phyloP scores from a whole-genome alignment of 1,140 invertebrate genomes.

The Lepidostoma basale region DNA sequence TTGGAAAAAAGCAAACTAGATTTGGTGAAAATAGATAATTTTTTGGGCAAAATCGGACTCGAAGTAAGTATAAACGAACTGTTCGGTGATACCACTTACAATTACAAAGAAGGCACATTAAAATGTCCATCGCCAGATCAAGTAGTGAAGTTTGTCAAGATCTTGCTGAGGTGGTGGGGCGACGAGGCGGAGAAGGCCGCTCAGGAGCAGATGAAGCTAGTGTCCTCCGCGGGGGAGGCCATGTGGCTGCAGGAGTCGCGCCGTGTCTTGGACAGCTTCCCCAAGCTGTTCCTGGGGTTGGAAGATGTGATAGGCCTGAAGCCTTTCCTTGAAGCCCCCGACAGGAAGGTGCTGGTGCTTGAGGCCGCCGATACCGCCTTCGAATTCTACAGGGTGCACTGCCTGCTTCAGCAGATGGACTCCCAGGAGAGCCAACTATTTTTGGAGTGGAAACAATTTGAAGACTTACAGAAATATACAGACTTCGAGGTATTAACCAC shows the following conservation, averaged over 20 bases:
- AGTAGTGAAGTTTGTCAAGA: neutral
- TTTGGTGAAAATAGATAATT: neutral
- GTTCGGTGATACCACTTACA: too few species aligned
- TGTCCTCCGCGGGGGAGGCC: neutral
- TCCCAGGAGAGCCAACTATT: neutral
- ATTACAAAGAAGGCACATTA: neutral
- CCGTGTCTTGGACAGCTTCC: neutral
- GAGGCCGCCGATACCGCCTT: neutral
- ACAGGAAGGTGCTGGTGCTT: neutral
- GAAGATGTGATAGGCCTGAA: neutral
- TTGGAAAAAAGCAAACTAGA: neutral
- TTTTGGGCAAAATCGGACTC: neutral
- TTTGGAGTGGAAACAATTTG: neutral
- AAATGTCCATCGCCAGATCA: neutral
- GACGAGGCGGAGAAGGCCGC: neutral
- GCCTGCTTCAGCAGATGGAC: neutral
- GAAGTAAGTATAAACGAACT: neutral
- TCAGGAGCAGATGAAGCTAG: neutral
- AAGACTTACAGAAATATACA: neutral
- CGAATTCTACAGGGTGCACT: neutral
- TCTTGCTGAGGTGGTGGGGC: neutral
- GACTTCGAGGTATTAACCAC: neutral
- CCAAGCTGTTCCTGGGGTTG: neutral
- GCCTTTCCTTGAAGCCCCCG: neutral
- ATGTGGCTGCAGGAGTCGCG: neutral